Evolutionary conservation across 2,888 invertebrate genomes (phyloP).

Genomic region (Drosophila suboccidentalis): DNA sequence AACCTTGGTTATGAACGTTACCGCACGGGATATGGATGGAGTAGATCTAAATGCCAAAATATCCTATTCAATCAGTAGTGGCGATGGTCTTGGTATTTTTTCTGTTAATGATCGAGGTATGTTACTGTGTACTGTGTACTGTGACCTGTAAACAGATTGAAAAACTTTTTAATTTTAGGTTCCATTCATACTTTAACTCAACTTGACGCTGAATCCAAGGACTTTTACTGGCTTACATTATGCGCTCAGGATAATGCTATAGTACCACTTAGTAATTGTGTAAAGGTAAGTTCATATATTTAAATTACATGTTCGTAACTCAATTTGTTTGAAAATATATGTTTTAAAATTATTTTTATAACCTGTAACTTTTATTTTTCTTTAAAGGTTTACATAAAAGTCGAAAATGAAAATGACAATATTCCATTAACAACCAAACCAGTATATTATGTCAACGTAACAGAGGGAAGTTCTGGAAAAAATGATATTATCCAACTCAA

Average conservation of each 20-base stretch:
- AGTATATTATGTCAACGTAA: constrained; percentile 92
- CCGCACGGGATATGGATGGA: constrained; percentile 92
- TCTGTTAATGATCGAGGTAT: constrained; percentile 95
- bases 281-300: constrained; percentile 88
- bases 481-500: constrained; percentile 91
- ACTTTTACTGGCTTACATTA: constrained; percentile 97
- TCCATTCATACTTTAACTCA: constrained; percentile 93
- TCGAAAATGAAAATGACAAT: constrained; percentile 98
- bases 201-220: constrained; percentile 94
- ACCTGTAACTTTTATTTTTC: constrained; percentile 32
- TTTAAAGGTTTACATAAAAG: constrained; percentile 91
- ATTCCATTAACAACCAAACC: constrained; percentile 95
- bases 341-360: neutral
- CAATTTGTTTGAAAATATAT: neutral
- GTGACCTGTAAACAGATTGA: neutral
- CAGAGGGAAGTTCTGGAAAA: constrained; percentile 92
- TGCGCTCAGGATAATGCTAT: constrained; percentile 97
- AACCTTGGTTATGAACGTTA: constrained; percentile 91
- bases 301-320: neutral
- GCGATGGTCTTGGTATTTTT: constrained; percentile 96
- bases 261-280: constrained; percentile 93
- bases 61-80: constrained; percentile 94
- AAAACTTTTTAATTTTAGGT: constrained; percentile 87
- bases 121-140: too few relatives aligned
- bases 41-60: constrained; percentile 93